Percentiles rank a stretch among this genome's conserved stretches.
phyloP scores from a whole-genome alignment of 2,113 vertebrate genomes.

The Protobothrops mucrosquamatus region DNA sequence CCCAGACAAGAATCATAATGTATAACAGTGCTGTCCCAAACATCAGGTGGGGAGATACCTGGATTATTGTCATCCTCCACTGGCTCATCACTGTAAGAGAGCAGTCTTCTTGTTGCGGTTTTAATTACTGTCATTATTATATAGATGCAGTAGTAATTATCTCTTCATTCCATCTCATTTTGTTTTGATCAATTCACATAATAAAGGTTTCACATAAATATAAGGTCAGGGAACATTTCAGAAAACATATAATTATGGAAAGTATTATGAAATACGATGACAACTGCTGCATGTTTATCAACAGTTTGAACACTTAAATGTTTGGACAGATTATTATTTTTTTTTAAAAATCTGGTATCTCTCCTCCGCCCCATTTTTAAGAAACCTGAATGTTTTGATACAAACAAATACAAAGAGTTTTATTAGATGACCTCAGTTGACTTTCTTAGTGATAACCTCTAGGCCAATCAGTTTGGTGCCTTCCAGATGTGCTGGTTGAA shows the following conservation, averaged over 20 bases:
- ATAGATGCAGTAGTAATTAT: slow-evolving; percentile 75
- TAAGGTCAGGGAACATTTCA: slow-evolving; percentile 74
- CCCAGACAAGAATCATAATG: neutral
- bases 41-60: neutral
- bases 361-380: slow-evolving; percentile 30
- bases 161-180: slow-evolving; percentile 75
- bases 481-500: neutral
- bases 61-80: slow-evolving; percentile 47
- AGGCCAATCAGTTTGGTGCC: slow-evolving; percentile 7
- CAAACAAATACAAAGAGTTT: slow-evolving; percentile 55
- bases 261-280: slow-evolving; percentile 73
- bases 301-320: slow-evolving; percentile 65
- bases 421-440: slow-evolving; percentile 75
- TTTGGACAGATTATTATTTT: slow-evolving; percentile 35
- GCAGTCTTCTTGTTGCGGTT: slow-evolving; percentile 57
- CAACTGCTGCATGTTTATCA: slow-evolving; percentile 60
- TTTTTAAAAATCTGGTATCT: slow-evolving; percentile 15
- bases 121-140: slow-evolving; percentile 80
- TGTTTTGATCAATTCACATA: slow-evolving; percentile 78
- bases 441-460: slow-evolving; percentile 76
- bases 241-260: slow-evolving; percentile 77
- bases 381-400: slow-evolving; percentile 55
- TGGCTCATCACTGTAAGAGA: slow-evolving; percentile 64
- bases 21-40: fast-evolving
- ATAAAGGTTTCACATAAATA: slow-evolving; percentile 80